Evolutionary conservation across 64 coral and sea anemone species (phyloP), one percentile per base, ranked within the genome.

Genomic region (Montipora foliosa): DNA sequence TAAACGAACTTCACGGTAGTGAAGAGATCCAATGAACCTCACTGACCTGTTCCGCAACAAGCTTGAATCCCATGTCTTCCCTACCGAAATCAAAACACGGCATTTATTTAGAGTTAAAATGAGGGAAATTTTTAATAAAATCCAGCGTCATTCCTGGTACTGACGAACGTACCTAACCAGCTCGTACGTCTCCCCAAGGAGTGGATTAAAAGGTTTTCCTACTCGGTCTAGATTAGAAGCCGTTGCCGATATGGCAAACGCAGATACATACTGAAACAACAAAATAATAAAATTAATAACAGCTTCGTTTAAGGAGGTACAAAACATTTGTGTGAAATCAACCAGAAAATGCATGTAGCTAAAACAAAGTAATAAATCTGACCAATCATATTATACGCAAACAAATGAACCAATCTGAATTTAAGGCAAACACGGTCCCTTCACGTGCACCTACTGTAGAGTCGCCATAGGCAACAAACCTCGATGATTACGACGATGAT

Each of bases 121-220:
- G 37, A 37, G 61, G 61, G 11, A 64, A 57, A 57, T 8, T 64
- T 55, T 55, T 55, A 10, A 55, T 0, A 64, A 64, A 15, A 4
- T 15, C 4, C 8, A 15, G 14, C 61, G 3, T 64, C 61, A 12
- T 64, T 64, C 14, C 61, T 55, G 14, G 61, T 16, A 64, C 3
- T 12, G 61, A 14, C 11, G 53, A 57, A 57, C 11, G 9, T 64
- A 99, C 97, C 98, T 90, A 66, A 94, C 92, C 7, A 99, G 86
- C 87, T 99, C 98, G 69, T 94, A 99, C 0, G 98, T 99, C 44
- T 99, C 98, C 46, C 98, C 98, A 13, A 99, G 87, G 5, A 99
- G 88, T 0, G 98, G 94, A 58, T 99, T 99, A 21, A 99, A 99
- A 25, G 98, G 98, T 69, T 99, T 99, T 14, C 98, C 98, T 82